Base-by-base conservation (phyloP, 2,797 vertebrate genomes). In the Gastrophryne carolinensis region DNA sequence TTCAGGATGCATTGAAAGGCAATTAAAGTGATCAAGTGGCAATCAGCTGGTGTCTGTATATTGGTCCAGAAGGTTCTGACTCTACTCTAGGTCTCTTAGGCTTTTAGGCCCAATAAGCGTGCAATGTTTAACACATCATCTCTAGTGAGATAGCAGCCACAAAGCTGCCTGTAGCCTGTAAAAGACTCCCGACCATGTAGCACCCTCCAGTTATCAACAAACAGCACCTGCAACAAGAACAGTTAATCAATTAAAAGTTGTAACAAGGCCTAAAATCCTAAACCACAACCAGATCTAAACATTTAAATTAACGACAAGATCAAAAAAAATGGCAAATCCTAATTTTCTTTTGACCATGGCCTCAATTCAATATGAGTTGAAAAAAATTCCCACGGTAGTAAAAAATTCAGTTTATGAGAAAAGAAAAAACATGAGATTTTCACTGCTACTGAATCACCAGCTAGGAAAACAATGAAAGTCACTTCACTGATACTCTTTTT, bases 161-260 rank as follows among this genome's bases (percentile, higher is more conserved):
- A 97, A n/a, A 99, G 86, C 80, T 95, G 93, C 60, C 95, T 89
- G 75, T 90, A 85, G 2, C 96, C 96, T 0, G 92, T 98, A 89
- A 98, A 99, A 0, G 94, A 92, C 32, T 98, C 96, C 63, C 96
- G 89, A 1, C 95, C 96, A 0, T 96, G 95, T 81, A 98, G 84
- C 6, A 98, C 90, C 0, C 94, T 89, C 95, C 95, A 98, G 89
- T 99, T 98, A 79, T 98, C 96, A 17, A 98, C 84, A 70, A 98
- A 96, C 72, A 97, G 79, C 1, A 94, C 94, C 96, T 99, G 80
- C 6, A 27, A 76, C 1, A 76, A 60, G 26, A 73, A 44, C 13
- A 41, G 26, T 4, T 15, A 7, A 2, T 27, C 1, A 8, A 27
- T 39, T 63, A 39, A 26, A 15, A 44, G 9, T 53, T 56, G 27